Conservation (phyloP, 2,113 vertebrate species). For the Bufo gargarizans region DNA sequence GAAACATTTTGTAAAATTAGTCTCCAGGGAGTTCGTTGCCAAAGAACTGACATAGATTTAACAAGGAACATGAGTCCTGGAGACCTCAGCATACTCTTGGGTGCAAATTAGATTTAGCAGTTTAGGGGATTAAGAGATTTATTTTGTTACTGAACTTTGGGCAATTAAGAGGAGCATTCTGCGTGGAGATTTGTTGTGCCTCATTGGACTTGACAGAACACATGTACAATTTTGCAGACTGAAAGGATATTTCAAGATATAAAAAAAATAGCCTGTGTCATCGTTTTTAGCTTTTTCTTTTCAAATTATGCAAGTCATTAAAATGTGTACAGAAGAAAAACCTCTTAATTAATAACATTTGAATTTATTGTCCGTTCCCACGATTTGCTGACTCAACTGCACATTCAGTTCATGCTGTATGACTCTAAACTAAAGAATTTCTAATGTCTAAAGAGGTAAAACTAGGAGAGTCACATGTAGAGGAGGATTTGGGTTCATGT, state of each 20-base stretch:
- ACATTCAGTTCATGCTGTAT: background rate
- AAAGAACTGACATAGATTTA: constrained; percentile 52
- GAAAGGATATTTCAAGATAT: constrained; percentile 19
- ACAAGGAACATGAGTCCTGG: constrained; percentile 34
- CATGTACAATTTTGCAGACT: constrained; percentile 25
- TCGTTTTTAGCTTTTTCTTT: constrained; percentile 4
- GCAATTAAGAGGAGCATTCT: constrained; percentile 46
- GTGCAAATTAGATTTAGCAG: constrained; percentile 50
- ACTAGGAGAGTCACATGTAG: background rate
- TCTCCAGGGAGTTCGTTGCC: constrained; percentile 21
- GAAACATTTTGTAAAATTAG: constrained; percentile 49
- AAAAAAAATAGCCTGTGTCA: constrained; percentile 40
- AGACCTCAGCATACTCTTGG: constrained; percentile 19
- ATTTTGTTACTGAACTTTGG: constrained; percentile 41
- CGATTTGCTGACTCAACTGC: background rate
- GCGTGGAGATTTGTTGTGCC: constrained; percentile 13
- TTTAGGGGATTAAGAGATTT: constrained; percentile 48
- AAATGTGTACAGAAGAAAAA: background rate
- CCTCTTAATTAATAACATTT: constrained; percentile 1
- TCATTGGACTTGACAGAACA: constrained; percentile 49
- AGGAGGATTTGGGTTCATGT: background rate
- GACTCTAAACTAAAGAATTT: background rate
- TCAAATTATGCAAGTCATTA: background rate
- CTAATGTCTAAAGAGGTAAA: background rate
- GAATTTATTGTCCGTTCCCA: background rate